Evolutionary conservation across 2,797 vertebrate genomes (phyloP), one percentile per base, ranked within the genome.

Genomic region (Nannoperca obscura): DNA sequence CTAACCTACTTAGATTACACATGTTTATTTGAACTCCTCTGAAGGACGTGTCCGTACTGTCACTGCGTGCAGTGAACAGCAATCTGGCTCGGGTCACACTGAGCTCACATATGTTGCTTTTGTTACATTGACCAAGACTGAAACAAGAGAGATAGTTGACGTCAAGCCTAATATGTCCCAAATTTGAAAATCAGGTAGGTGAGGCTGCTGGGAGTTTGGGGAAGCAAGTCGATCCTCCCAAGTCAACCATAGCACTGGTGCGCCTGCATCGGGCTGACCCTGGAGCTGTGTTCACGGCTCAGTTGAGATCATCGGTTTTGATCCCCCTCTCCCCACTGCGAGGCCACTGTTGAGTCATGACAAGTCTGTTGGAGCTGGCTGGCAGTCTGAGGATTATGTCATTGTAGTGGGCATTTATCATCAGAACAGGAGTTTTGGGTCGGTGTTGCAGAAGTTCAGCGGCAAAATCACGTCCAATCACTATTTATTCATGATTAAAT

Each of bases 291-390:
- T 32, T 9, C 13, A 40, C 9, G 13, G 74, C 57, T 71, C 2
- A 8, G 63, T 68, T 78, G 52, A 81, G 68, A 76, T 86, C 73
- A 78, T 74, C 20, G 1, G 55, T 65, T 71, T 42, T 10, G 19
- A 0, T 0, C 4, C 5, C 2, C 11, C 14, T 0, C 47, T 40
- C 32, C 46, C 59, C 4, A 17, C 40, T 17, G 59, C 4, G 40
- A 82, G 80, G 77, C 82, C 20, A 13, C 52, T 49, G 75, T 83
- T 87, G 84, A 91, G 79, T 92, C 88, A 90, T 87, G 79, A 74
- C 76, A 61, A 50, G 86, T 85, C 74, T 86, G 82, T 81, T 83
- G 44, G 40, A 80, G 82, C 81, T 76, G 83, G 84, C 87, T 82
- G 84, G 63, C 76, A 65, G 72, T 84, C 75, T 70, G 63, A 69